Evolutionary conservation across 1,140 invertebrate genomes (phyloP).

Genomic region (Charaxes varanes): DNA sequence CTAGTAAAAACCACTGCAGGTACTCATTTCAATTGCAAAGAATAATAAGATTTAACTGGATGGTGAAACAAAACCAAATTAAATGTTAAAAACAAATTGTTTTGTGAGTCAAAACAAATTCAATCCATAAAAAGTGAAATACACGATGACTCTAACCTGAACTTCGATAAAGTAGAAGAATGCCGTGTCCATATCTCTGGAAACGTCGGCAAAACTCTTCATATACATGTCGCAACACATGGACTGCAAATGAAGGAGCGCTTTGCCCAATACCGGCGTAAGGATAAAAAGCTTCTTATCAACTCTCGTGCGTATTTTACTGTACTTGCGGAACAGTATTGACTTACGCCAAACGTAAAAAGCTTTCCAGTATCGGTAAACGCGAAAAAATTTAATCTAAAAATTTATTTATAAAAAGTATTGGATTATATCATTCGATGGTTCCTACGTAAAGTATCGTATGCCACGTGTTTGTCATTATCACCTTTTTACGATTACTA

Average conservation of each 20-base stretch:
- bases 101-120: no score
- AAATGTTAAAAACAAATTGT: no score
- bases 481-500: no score
- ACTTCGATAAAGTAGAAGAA: slow-evolving; percentile 81
- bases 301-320: slow-evolving; percentile 74
- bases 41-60: no score
- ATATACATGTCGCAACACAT: slow-evolving; percentile 81
- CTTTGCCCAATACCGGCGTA: slow-evolving; percentile 81
- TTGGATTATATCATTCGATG: not conserved
- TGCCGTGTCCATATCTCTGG: slow-evolving; percentile 74
- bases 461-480: no score
- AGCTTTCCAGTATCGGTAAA: slow-evolving; percentile 87
- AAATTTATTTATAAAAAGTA: slow-evolving; percentile 7
- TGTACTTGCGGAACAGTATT: slow-evolving; percentile 81
- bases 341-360: slow-evolving; percentile 88
- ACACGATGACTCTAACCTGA: no score
- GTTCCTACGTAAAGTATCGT: no score
- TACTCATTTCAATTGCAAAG: no score
- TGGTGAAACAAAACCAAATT: not conserved
- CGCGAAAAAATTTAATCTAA: slow-evolving; percentile 82
- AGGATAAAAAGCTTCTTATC: slow-evolving; percentile 82
- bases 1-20: no score
- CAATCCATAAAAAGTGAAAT: no score
- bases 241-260: slow-evolving; percentile 80
- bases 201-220: slow-evolving; percentile 76